A percentile compares a stretch with the other conserved stretches of the same genome.
phyloP scores from a whole-genome alignment of 1,140 invertebrate species.

The Paralvinella palmiformis region DNA sequence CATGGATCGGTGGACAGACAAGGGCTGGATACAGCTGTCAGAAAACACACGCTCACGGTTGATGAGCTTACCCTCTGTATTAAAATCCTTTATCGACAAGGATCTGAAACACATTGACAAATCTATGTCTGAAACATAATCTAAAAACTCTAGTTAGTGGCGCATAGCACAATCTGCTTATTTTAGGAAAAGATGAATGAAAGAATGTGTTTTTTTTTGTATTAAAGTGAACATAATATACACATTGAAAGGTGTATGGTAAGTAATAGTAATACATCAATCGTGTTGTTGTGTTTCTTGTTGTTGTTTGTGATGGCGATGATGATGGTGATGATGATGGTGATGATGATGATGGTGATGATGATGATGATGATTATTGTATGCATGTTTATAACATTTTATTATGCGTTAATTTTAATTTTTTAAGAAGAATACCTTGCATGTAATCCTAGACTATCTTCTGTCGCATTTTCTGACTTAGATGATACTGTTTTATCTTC shows the following conservation, averaged over 20 bases:
- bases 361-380: too few species aligned
- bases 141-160: conserved; percentile 2
- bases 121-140: neutral
- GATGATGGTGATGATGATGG: too few species aligned
- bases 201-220: neutral
- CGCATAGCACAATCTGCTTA: neutral
- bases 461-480: neutral
- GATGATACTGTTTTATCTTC: neutral
- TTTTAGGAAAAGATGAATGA: neutral
- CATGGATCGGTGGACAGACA: conserved; percentile 38
- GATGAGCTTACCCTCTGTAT: neutral
- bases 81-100: conserved; percentile 24
- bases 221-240: too few species aligned
- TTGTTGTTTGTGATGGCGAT: too few species aligned
- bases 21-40: neutral
- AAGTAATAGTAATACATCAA: too few species aligned
- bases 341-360: too few species aligned
- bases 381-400: too few species aligned
- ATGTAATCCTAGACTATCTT: too few species aligned
- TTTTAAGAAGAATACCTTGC: too few species aligned
- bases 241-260: too few species aligned
- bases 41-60: neutral
- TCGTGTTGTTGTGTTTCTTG: too few species aligned
- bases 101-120: conserved; percentile 22
- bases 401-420: too few species aligned